Base-by-base conservation (phyloP, 2,888 invertebrate species). In the Hanleya hanleyi region DNA sequence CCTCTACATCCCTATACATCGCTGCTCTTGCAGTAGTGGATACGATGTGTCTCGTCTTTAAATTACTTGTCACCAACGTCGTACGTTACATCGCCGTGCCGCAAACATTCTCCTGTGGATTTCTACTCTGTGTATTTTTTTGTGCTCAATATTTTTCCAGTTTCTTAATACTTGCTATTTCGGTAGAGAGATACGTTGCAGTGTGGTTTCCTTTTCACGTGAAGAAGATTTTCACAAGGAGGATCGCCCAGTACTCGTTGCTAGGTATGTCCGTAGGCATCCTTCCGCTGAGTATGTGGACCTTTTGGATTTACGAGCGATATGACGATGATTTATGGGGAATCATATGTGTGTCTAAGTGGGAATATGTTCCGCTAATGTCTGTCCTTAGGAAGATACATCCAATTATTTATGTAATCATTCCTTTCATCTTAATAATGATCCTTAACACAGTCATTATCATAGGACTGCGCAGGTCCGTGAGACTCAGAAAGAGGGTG, bases 201-300 rank as follows among this genome's bases (percentile, higher is more conserved):
- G 57, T 57, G 3, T 57, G 57, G 57, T 57, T 57, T 26, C 57
- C 57, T 15, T 57, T 57, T 57, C 18, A 29, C 22, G 57, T 57
- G 2, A 57, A 29, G 22, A 22, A 32, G 12, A 32, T 57, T 22
- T 57, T 57, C 57, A 57, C 57, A 3, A 18, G 32, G 22, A 22
- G 26, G 4, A 32, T 29, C 12, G 57, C 57, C 1, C 32, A 29
- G 2, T 18, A 15, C 29, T 57, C 57, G 15, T 22, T 57, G 4
- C 29, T 57, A 26, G 57, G 57, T 18, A 22, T 57, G 57, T 57
- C 29, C 7, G 12, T 57, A 15, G 22, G 22, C 2, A 57, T 29
- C 15, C 32, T 57, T 22, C 57, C 57, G 1, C 32, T 57, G 2
- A 57, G 5, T 26, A 32, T 26, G 2, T 57, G 57, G 57, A 57